A percentile compares a stretch with the other conserved stretches of the same genome.
Evolutionary conservation across 2,113 vertebrate genomes (phyloP).

Genomic region (Lycocorax pyrrhopterus): DNA sequence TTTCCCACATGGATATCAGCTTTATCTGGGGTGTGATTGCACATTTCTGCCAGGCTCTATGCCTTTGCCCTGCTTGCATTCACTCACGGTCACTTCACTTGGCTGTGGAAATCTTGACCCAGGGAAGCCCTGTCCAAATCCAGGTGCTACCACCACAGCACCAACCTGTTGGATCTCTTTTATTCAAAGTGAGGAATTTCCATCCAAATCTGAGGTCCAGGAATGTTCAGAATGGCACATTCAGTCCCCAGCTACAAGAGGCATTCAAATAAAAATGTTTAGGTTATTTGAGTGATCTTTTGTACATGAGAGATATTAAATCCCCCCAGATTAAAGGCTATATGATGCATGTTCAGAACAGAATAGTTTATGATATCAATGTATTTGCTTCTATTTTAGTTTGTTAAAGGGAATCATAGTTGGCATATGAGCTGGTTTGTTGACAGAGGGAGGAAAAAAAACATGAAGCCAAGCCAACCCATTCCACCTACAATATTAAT

Average conservation of each 20-base stretch:
- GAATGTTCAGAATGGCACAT: neutral
- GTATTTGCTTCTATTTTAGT: constrained; percentile 22
- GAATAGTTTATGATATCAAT: neutral
- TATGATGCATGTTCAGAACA: neutral
- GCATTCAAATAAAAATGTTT: neutral
- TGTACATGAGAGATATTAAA: neutral
- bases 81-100: neutral
- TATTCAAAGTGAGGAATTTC: neutral
- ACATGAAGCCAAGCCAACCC: constrained; percentile 5
- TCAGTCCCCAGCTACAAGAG: accelerated
- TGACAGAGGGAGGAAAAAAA: neutral
- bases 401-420: neutral
- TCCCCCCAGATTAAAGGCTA: neutral
- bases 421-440: constrained; percentile 39
- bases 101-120: neutral
- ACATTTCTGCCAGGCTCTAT: neutral
- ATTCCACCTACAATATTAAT: constrained; percentile 38
- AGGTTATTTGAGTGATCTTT: neutral
- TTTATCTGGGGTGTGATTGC: neutral
- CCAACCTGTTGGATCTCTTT: neutral
- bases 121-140: neutral
- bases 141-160: neutral
- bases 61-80: neutral
- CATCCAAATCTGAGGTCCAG: neutral
- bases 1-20: neutral